Evolutionary conservation across 2,797 vertebrate genomes (phyloP), one percentile per base, ranked within the genome.

Genomic region (Galagoides demidoff): DNA sequence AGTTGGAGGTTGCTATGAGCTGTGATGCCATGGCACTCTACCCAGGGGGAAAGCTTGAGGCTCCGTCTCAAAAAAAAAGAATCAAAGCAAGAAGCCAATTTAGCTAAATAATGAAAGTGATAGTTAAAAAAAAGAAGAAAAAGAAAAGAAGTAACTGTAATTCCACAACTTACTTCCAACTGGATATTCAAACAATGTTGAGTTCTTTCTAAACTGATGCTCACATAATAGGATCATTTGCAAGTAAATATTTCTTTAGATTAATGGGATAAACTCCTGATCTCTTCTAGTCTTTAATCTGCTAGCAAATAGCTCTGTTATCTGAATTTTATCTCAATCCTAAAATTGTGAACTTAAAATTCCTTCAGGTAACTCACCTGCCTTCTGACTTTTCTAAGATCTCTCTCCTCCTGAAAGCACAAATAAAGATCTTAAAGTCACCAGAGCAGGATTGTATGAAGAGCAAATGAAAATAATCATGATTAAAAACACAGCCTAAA

Each of bases 401-500:
- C 2, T 84, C 13, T 9, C 59, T 71, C 29, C 7, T 96, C 23
- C 82, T 84, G 52, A 68, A n/a, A 92, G 4, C 2, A 71, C 2
- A 66, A 59, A 85, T 31, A 25, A 88, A 34, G 64, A 83, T 43
- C 57, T 43, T 8, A 82, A 94, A 94, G 37, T 66, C 31, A 88
- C n/a, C 13, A n/a, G 5, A 45, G 12, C 10, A 92, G 10, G 11
- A 13, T 23, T 93, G 4, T 2, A 34, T 85, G 34, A 76, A 71
- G 1, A 34, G 79, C 11, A 11, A 14, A 39, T 57, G 2, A 76
- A n/a, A 92, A 94, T 87, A 74, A 59, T 73, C 31, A 66, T 27
- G 34, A 45, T 79, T 76, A 57, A 68, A 95, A 89, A 73, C 23
- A 81, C 10, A 93, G 74, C 11, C 23, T 97, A 57, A 90, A 85